A percentile compares a stretch with the other conserved stretches of the same genome.
These are phyloP conservation scores for Lanius ludovicianus DNA, from an alignment of 2,113 vertebrate genomes.

Conservation along the genomic window DNA sequence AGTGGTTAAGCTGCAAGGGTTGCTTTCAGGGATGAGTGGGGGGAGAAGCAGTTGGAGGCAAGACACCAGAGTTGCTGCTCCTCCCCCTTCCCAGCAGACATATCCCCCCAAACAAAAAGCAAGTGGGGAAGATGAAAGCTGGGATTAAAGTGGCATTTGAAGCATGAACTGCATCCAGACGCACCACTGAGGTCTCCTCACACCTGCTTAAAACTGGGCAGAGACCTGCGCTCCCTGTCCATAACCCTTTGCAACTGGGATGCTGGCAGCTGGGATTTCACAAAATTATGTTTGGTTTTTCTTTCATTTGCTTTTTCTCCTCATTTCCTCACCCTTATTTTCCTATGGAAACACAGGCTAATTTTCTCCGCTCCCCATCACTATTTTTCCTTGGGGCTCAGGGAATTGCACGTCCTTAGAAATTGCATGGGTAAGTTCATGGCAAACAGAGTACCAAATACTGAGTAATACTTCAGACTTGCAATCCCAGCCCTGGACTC, in stretches of 20 bases:
- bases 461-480: background rate
- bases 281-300: background rate
- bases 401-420: background rate
- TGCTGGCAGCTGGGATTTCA: background rate
- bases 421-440: background rate
- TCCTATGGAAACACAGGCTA: background rate
- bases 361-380: rapidly evolving
- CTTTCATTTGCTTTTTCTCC: background rate
- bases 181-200: background rate
- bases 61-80: background rate
- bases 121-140: slow-evolving; percentile 39
- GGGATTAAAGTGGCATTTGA: slow-evolving; percentile 47
- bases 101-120: background rate
- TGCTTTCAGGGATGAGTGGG: background rate
- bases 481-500: background rate
- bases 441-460: background rate
- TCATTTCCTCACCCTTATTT: background rate
- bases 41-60: background rate
- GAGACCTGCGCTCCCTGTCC: background rate
- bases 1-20: background rate
- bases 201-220: slow-evolving; percentile 38
- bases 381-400: background rate
- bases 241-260: background rate
- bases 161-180: slow-evolving; percentile 22
- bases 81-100: background rate